Percentiles rank a stretch among this genome's conserved stretches.
These are phyloP conservation scores for Patiria miniata DNA, from an alignment of 35 echinoderm and acorn worm genomes.

Conservation along the genomic window DNA sequence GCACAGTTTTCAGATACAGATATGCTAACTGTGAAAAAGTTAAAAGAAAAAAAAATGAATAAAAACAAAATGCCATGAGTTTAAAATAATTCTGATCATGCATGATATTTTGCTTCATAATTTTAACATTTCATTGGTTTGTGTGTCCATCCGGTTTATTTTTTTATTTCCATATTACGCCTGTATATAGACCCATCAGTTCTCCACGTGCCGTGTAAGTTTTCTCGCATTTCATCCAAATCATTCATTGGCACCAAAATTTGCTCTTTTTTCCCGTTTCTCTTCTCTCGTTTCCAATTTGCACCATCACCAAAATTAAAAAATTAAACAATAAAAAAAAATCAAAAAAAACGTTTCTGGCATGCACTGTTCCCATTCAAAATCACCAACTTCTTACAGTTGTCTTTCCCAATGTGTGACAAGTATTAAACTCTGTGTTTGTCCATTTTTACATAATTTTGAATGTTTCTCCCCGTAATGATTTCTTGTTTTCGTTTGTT, in stretches of 20 bases:
- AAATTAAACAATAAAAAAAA: background rate
- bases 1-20: too few species aligned
- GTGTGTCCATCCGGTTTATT: slow-evolving; percentile 19
- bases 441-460: too few species aligned
- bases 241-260: slow-evolving; percentile 14
- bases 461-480: too few species aligned
- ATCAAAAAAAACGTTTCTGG: background rate
- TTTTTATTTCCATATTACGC: slow-evolving; percentile 1
- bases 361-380: background rate
- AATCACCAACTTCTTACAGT: too few species aligned
- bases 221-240: slow-evolving; percentile 4
- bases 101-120: background rate
- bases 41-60: too few species aligned
- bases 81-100: background rate
- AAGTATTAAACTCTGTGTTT: too few species aligned
- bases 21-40: too few species aligned
- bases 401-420: too few species aligned
- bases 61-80: too few species aligned
- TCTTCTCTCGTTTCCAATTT: background rate
- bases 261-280: background rate
- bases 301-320: background rate
- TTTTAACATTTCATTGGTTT: slow-evolving; percentile 18
- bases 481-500: too few species aligned
- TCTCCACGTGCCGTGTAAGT: slow-evolving; percentile 30
- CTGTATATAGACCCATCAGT: slow-evolving; percentile 15